phyloP scores from a whole-genome alignment of 2,113 vertebrate genomes.

The Danionella cerebrum region DNA sequence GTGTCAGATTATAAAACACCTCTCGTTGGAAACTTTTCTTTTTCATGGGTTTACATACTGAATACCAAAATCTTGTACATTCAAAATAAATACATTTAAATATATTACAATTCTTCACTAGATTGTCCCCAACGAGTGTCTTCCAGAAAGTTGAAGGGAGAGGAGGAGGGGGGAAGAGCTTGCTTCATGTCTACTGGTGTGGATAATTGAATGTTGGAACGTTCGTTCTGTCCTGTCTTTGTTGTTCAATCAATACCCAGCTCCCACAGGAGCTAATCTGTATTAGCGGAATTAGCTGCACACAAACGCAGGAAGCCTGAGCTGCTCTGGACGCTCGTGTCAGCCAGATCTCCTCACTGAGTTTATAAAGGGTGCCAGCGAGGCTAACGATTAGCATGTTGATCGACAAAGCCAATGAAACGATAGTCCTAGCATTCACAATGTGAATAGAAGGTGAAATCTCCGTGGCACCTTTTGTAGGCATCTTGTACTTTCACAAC shows the following conservation, averaged over 20 bases:
- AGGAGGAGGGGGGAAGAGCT: conserved; percentile 50
- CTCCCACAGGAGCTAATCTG: conserved; percentile 68
- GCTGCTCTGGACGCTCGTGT: conserved; percentile 20
- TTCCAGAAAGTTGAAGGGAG: conserved; percentile 41
- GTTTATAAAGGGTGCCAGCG: conserved; percentile 11
- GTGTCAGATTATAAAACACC: too few species aligned
- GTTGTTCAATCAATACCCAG: conserved; percentile 70
- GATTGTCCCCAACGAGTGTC: conserved; percentile 34
- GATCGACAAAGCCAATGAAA: conserved; percentile 10
- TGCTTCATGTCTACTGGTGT: conserved; percentile 67
- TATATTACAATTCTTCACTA: conserved; percentile 25
- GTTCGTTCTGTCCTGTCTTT: conserved; percentile 63
- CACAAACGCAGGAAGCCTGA: conserved; percentile 63
- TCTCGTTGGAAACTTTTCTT: too few species aligned
- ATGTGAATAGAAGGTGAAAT: not conserved
- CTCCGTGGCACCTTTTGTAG: not conserved
- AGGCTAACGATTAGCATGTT: conserved; percentile 9
- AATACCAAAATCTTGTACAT: too few species aligned
- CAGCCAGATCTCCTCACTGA: conserved; percentile 18
- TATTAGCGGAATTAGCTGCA: conserved; percentile 71
- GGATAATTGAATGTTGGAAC: conserved; percentile 71
- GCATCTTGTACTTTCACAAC: not conserved
- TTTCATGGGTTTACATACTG: too few species aligned
- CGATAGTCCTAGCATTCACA: conserved; percentile 8
- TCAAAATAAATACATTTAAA: conserved; percentile 24